Evolutionary conservation across 2,797 vertebrate species (phyloP), one percentile per base, ranked within the genome.

Genomic region (Synaphobranchus kaupii): DNA sequence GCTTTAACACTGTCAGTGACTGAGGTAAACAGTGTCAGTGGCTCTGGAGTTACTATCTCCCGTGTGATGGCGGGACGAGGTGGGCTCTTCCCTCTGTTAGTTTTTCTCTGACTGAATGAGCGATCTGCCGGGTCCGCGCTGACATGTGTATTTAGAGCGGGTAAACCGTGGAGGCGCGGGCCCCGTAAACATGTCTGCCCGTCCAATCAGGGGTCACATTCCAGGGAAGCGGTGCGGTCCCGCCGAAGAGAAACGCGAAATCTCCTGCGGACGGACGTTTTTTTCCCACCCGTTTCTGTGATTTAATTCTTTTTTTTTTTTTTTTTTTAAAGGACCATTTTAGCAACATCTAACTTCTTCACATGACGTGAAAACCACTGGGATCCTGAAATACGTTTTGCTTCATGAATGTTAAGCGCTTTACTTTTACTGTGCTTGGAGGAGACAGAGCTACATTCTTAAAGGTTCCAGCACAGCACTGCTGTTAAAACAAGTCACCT

Each of bases 101-200:
- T 97, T 98, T 98, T 97, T 97, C 96, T 97, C 97, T 96, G 95
- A 95, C 94, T 93, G 92, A 94, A 96, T 96, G 96, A 97, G 93
- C 96, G 95, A 96, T 95, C 94, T 95, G 93, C 73, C 17, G 17
- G 15, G 4, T 20, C 39, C 4, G 73, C 89, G 92, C 92, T 93
- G 90, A 90, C 93, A 91, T 91, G 93, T 76, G 47, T 86, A 86
- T 87, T 92, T 92, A 94, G 89, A 94, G 93, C 92, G 93, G 94
- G 93, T 88, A 95, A 95, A 78, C 94, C 87, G 92, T 78, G 83
- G 94, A 94, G 91, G 87, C 88, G 92, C 93, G 84, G 93, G 91
- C 90, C 92, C 87, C 92, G 90, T 94, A 94, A 95, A 95, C 92
- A 94, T 47, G 92, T 92, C 90, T 91, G 88, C 92, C 89, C 91